Evolutionary conservation across 37 sponge, comb jelly and placozoan genomes (phyloP), one percentile per base, ranked within the genome.

Genomic region (Haliclona indistincta): DNA sequence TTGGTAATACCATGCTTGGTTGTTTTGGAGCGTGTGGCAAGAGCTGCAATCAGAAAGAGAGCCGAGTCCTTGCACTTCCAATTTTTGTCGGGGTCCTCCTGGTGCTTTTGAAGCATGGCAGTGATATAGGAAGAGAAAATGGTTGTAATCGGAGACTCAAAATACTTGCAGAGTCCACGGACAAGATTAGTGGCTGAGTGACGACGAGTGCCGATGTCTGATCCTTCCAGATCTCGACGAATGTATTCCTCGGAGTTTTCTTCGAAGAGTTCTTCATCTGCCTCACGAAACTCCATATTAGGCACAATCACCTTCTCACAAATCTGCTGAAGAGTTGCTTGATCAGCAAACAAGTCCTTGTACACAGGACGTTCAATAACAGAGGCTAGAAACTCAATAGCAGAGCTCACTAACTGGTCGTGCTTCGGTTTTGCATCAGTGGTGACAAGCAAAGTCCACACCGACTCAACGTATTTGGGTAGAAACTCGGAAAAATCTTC

Each of bases 211-310:
- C 96, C 99, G 36, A 96, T 73, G 44, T 99, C 99, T 11, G 91
- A 89, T 33, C 94, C 99, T 62, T 99, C 99, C 28, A 99, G 79
- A 47, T 99, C 99, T 37, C 88, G 68, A 38, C 96, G 77, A 29
- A 99, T 75, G 70, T 99, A 99, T 73, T 99, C 97, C 79, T 96
- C 97, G 0, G 99, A 87, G 62, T 99, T 95, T 66, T 96, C 94
- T 69, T 95, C 99, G 77, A 99, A 99, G 56, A 91, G 75, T 53
- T 99, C 99, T 68, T 96, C 96, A 69, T 99, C 99, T 0, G 92
- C 54, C 54, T 93, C 99, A 37, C 95, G 71, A 32, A 94, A 86
- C 45, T 85, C 74, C 73, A 95, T 80, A 47, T 91, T 89, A 0
- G 95, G 95, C 7, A 91, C 81, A n/a, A 95, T 83, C 32, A 91